Percentiles rank a stretch among this genome's conserved stretches.
Conservation (phyloP, 2,113 vertebrate species). For the Lathamus discolor region DNA sequence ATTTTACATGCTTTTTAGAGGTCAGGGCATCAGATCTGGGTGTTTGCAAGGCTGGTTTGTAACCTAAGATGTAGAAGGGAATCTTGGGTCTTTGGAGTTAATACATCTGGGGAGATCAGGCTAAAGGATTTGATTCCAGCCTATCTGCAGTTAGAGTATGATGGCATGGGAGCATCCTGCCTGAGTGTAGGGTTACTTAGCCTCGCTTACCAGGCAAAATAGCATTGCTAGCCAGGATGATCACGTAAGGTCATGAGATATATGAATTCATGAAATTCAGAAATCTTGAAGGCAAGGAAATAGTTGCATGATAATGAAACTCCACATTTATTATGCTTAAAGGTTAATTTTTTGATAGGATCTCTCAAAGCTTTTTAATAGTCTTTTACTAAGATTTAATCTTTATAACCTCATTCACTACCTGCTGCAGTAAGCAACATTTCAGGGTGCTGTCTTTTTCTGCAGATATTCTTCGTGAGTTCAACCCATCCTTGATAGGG, state of each 20-base stretch:
- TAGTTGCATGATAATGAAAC: background rate
- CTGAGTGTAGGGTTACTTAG: background rate
- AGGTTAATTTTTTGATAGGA: background rate
- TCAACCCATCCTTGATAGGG: constrained; percentile 73
- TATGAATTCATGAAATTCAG: background rate
- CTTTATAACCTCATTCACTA: background rate
- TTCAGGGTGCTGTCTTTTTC: constrained; percentile 24
- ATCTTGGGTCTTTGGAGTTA: background rate
- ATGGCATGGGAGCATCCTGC: background rate
- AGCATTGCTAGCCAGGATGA: background rate
- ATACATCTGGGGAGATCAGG: background rate
- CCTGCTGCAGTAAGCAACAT: background rate
- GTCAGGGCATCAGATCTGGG: background rate
- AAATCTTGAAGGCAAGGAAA: background rate
- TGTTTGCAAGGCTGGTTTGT: background rate
- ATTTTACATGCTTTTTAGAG: background rate
- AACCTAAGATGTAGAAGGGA: background rate
- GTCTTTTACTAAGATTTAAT: background rate
- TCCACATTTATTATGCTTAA: background rate
- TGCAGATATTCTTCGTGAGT: constrained; percentile 79
- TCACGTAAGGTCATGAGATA: background rate
- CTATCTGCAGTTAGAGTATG: background rate
- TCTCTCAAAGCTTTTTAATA: background rate
- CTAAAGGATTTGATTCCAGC: background rate
- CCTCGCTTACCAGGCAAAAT: background rate